Evolutionary conservation across 2,888 invertebrate species (phyloP).

Genomic region (Agrilus cyanescens): DNA sequence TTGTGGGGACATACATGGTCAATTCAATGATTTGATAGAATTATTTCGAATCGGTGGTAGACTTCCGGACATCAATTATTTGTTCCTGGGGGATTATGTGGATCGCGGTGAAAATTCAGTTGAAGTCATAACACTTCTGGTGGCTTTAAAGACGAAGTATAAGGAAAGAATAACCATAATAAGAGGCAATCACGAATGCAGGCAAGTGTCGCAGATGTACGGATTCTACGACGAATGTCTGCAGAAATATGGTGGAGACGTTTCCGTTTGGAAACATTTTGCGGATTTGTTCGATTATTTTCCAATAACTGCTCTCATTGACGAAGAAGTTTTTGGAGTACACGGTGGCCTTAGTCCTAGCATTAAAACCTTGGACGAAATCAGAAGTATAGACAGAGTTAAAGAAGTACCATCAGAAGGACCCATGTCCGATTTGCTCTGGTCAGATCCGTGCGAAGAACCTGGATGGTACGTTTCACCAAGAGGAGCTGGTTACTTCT

Average conservation of each 20-base stretch:
- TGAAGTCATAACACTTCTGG: slow-evolving; percentile 90
- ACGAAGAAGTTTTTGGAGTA: slow-evolving; percentile 56
- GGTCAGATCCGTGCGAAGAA: slow-evolving; percentile 97
- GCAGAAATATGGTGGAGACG: slow-evolving; percentile 86
- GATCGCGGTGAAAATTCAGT: slow-evolving; percentile 98
- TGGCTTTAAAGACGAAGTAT: slow-evolving; percentile 82
- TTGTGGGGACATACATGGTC: slow-evolving; percentile 95
- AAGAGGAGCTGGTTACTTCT: slow-evolving; percentile 94
- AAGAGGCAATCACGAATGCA: slow-evolving; percentile 92
- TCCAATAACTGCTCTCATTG: slow-evolving; percentile 89
- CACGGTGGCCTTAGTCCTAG: slow-evolving; percentile 94
- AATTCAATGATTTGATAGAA: slow-evolving; percentile 98
- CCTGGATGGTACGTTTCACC: slow-evolving; percentile 98
- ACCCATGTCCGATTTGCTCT: slow-evolving; percentile 94
- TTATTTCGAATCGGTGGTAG: slow-evolving; percentile 92
- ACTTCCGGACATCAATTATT: slow-evolving; percentile 84
- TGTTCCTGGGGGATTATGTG: slow-evolving; percentile 97
- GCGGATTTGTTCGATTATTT: slow-evolving; percentile 95
- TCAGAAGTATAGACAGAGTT: slow-evolving; percentile 86
- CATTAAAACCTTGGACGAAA: slow-evolving; percentile 94
- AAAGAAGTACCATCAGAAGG: slow-evolving; percentile 84
- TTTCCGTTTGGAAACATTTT: slow-evolving; percentile 97
- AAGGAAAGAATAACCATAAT: slow-evolving; percentile 95
- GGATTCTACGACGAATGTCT: slow-evolving; percentile 96
- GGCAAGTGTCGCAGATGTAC: slow-evolving; percentile 94